Evolutionary conservation across 2,113 vertebrate genomes (phyloP), one percentile per base, ranked within the genome.

Genomic region (Ancistrus triradiatus): DNA sequence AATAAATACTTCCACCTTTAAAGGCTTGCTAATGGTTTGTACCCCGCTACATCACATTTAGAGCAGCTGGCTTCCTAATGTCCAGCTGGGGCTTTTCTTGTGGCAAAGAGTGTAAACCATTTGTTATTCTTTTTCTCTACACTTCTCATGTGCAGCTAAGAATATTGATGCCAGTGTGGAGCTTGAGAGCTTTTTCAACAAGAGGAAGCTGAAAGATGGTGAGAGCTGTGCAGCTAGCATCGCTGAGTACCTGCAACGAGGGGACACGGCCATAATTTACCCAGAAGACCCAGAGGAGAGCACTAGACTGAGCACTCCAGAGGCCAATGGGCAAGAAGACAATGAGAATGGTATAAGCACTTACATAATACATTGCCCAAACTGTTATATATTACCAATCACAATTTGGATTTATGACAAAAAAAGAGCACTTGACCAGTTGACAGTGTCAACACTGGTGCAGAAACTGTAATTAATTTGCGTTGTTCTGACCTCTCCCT

Each of bases 261-360:
- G 91, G 4, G 91, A 97, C 87, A 97, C 94, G 0, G 92, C 94
- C 81, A 90, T 97, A 69, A 97, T 98, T 84, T 98, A 98, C 89
- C 95, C 95, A 66, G 94, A 98, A 90, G 95, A 94, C 80, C 95
- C 95, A 0, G 95, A 98, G 81, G 95, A 97, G 75, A 81, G 93
- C 77, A 93, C 89, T 66, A 89, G 92, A 68, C 89, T 91, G 82
- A 90, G 92, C 73, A 97, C 93, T 51, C 94, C 94, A 22, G 93
- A 98, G 80, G 90, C 89, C 73, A 83, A 88, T 14, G 90, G 92
- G 68, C 94, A 91, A 82, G 94, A 96, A 59, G 93, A 96, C 77
- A 93, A 89, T 52, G 94, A 98, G 78, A 95, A 92, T 42, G 92
- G 93, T 97, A 73, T 89, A 89, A 66, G 80, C 38, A 82, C 87